phyloP scores from a whole-genome alignment of 2,797 vertebrate species.

The Paguma larvata region DNA sequence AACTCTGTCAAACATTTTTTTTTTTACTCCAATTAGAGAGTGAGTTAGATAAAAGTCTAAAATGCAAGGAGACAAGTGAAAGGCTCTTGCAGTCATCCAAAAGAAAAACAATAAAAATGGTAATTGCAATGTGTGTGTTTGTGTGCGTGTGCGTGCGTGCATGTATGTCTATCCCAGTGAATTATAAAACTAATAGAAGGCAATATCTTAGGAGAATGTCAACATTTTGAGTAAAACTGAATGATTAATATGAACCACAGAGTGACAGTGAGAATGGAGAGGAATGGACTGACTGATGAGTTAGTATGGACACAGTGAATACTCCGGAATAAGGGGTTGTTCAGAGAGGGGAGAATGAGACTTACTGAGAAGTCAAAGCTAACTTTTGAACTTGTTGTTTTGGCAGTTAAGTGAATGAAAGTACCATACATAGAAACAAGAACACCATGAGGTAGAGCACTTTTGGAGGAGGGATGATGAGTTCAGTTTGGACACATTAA shows the following conservation, averaged over 20 bases:
- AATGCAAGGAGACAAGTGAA: background rate
- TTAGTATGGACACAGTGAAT: background rate
- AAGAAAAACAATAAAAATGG: background rate
- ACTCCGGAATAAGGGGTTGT: background rate
- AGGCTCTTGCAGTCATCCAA: background rate
- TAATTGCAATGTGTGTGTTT: background rate
- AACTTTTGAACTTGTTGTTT: background rate
- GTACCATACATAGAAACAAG: background rate
- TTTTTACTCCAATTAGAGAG: background rate
- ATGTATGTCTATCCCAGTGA: background rate
- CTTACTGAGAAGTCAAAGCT: background rate
- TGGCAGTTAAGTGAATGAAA: background rate
- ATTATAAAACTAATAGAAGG: background rate
- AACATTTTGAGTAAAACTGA: background rate
- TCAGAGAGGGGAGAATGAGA: background rate
- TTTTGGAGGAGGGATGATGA: background rate
- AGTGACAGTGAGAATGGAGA: background rate
- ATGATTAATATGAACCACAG: background rate
- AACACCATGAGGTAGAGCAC: background rate
- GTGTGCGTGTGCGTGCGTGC: background rate
- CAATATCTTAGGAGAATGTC: background rate
- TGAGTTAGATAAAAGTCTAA: background rate
- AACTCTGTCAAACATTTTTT: too few relatives aligned
- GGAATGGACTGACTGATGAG: background rate
- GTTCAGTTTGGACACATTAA: background rate